Evolutionary conservation across 2,888 invertebrate species (phyloP), one percentile per base, ranked within the genome.

Genomic region (Drosophila hamatofila): DNA sequence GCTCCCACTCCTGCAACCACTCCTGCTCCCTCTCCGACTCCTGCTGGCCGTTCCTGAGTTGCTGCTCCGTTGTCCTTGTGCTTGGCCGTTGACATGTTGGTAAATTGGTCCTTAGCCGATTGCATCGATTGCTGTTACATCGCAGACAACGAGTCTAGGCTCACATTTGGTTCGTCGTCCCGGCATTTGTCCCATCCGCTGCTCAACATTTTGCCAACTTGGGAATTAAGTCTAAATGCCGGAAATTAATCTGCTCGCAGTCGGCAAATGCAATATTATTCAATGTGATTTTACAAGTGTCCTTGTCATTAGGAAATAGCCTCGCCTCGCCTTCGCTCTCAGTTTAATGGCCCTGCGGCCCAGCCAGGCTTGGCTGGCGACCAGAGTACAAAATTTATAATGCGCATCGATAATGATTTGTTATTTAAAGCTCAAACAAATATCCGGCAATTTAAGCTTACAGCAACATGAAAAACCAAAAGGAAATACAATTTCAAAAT

Each of bases 341-440:
- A 39, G 57, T 56, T 39, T 54, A 69, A 60, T 54, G 37, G 63
- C 21, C 77, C 58, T 64, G 58, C 46, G 72, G 80, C 16, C 21
- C 25, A 11, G n/a, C 4, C 25, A 16, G 27, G 16, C 27, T 63
- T 55, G 48, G 51, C 23, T 46, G 18, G 52, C 37, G 37, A n/a
- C 57, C 59, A 41, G 44, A 44, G 59, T 23, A 21, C 39, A 35
- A 74, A 78, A 86, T 80, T 68, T 83, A 83, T 86, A 83, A 78
- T 86, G 83, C 87, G 76, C 78, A 88, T 86, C 89, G 83, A 83
- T 83, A 86, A 86, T 88, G 87, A 86, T 86, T 86, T 87, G 75
- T 83, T 86, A 83, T 86, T 83, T 81, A 81, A 83, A 75, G 86
- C 78, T 58, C 74, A 80, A 71, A 83, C 72, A 80, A 83, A 86